These are phyloP conservation scores for Drosophila willistoni DNA, from an alignment of 1,140 invertebrate genomes.

Conservation along the genomic window DNA sequence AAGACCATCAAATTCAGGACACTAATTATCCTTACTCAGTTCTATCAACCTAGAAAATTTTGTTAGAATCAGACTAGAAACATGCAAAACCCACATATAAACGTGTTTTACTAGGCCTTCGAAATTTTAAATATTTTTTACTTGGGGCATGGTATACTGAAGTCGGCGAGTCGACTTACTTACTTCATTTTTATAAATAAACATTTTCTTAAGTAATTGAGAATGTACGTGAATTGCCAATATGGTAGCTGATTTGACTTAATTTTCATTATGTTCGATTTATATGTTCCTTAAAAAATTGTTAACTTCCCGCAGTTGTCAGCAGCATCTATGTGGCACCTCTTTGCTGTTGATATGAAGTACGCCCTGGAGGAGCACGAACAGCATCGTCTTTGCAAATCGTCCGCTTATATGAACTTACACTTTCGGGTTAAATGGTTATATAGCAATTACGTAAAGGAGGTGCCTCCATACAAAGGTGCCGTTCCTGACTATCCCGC, in stretches of 20 bases:
- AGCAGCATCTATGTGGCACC: constrained; percentile 97
- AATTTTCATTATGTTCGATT: neutral
- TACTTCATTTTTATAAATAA: no score
- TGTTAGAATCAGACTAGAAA: no score
- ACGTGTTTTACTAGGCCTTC: no score
- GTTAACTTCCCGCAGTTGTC: constrained; percentile 88
- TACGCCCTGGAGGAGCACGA: constrained; percentile 99
- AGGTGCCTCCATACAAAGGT: constrained; percentile 98
- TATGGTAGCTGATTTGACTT: neutral
- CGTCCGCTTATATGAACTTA: constrained; percentile 99
- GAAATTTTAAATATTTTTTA: no score
- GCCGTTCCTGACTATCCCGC: constrained; percentile 97
- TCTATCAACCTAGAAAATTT: no score
- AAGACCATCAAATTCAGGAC: no score
- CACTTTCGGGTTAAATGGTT: constrained; percentile 99
- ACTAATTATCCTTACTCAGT: no score
- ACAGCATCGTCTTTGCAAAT: constrained; percentile 97
- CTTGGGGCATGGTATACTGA: no score
- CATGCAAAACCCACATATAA: no score
- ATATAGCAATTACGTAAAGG: constrained; percentile 99
- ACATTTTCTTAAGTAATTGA: no score
- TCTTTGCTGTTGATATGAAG: constrained; percentile 99
- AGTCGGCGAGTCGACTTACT: no score
- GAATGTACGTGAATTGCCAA: no score
- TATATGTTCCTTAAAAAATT: neutral